Evolutionary conservation across 2,888 invertebrate species (phyloP), one percentile per base, ranked within the genome.

Genomic region (Argyra leucocephala): DNA sequence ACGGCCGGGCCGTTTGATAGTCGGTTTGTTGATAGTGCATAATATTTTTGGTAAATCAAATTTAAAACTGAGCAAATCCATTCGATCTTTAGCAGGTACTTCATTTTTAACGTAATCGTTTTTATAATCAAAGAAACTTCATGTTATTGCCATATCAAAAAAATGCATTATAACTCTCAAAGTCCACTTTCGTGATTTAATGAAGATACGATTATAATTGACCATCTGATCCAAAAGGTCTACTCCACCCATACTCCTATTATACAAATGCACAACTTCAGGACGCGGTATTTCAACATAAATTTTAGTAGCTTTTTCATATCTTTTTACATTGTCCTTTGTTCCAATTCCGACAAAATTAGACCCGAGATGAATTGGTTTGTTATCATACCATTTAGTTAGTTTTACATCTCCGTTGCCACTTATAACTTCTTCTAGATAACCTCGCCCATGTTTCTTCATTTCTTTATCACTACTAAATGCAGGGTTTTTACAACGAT

Each of bases 211-310:
- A 58, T 67, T 65, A 31, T 67, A 65, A 4, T 23, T 22, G 12
- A 67, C 62, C n/a, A 64, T 21, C 24, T 67, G 64, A 67, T 67
- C 65, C 24, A 67, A 63, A 15, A 67, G 37, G 60, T 67, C 67
- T 15, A 67, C 65, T 36, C 61, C 63, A 37, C 65, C 65, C 67
- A 67, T 65, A 22, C 57, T 12, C 21, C 18, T 15, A n/a, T 66
- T 65, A 23, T 66, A 64, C 22, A 57, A 26, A 26, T 26, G 22
- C n/a, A 65, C 57, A 48, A 66, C 36, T 22, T 66, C 60, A 21
- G 63, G 63, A 37, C 66, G 60, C 31, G 24, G 24, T 31, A 64
- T 26, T 31, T 65, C 48, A 26, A 60, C 26, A 48, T 60, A 64
- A 15, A 21, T 22, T 59, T 64, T 62, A 21, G 31, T 23, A 23